Percentiles rank a stretch among this genome's conserved stretches.
phyloP scores from a whole-genome alignment of 2,113 vertebrate genomes.

The Maccullochella peelii region DNA sequence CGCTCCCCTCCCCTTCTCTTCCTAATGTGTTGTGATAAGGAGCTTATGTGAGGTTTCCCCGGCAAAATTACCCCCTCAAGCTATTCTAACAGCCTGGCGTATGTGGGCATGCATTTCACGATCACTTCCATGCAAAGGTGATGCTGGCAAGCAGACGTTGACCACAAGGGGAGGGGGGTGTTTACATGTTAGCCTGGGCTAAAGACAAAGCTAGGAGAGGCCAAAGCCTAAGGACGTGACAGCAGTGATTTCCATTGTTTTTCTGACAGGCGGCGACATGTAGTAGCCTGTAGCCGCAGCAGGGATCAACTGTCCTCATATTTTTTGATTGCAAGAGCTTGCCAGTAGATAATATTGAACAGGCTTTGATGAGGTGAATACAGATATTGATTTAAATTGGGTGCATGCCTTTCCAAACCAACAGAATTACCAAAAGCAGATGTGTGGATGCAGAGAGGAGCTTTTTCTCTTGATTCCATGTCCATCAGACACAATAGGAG shows the following conservation, averaged over 20 bases:
- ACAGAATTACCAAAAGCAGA: conserved; percentile 53
- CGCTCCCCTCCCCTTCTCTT: conserved; percentile 85
- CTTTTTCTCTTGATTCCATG: conserved; percentile 20
- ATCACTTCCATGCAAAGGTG: conserved; percentile 51
- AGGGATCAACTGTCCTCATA: conserved; percentile 29
- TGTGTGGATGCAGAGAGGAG: conserved; percentile 26
- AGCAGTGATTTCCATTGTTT: conserved; percentile 51
- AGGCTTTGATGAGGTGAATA: conserved; percentile 41
- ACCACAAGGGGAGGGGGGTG: conserved; percentile 31
- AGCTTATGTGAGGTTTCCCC: conserved; percentile 91
- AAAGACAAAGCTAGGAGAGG: conserved; percentile 51
- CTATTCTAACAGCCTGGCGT: conserved; percentile 83
- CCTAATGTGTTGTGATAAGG: conserved; percentile 94
- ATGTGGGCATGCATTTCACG: conserved; percentile 75
- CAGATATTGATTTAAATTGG: conserved; percentile 52
- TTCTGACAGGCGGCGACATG: conserved; percentile 42
- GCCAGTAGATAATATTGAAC: conserved; percentile 28
- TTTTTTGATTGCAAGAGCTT: conserved; percentile 46
- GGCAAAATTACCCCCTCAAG: conserved; percentile 86
- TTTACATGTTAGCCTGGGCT: conserved; percentile 41
- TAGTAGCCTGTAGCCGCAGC: conserved; percentile 33
- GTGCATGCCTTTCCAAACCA: conserved; percentile 29
- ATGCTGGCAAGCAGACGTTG: conserved; percentile 46
- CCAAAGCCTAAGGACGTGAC: conserved; percentile 52
- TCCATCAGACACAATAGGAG: conserved; percentile 44